A percentile compares a stretch with the other conserved stretches of the same genome.
These are phyloP conservation scores for Orcinus orca DNA, from an alignment of 2,113 vertebrate species.

Conservation along the genomic window DNA sequence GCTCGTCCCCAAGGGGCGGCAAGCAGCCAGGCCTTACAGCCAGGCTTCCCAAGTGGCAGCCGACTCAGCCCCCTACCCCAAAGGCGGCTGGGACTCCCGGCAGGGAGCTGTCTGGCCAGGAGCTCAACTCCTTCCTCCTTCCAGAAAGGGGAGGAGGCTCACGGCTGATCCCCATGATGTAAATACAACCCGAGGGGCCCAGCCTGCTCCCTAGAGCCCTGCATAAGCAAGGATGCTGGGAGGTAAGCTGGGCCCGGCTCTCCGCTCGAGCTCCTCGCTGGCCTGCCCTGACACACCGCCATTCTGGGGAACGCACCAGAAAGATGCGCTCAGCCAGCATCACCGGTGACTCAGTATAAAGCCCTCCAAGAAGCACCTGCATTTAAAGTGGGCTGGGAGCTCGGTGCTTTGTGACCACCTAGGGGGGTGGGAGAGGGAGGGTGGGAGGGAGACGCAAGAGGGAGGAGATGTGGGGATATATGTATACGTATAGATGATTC, in stretches of 20 bases:
- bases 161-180: background rate
- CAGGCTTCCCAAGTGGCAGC: background rate
- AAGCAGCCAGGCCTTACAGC: background rate
- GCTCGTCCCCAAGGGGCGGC: background rate
- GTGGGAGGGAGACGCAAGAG: no score
- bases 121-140: background rate
- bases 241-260: background rate
- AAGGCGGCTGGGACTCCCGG: background rate
- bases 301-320: background rate
- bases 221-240: background rate
- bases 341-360: background rate
- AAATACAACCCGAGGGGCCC: background rate
- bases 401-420: no score
- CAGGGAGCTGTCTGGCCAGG: background rate
- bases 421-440: no score
- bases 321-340: background rate
- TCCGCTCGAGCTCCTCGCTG: background rate
- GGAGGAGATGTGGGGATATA: no score
- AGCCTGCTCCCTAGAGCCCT: background rate
- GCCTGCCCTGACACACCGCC: background rate
- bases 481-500: no score
- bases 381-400: background rate
- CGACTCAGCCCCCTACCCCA: background rate
- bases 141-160: background rate
- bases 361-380: background rate